phyloP scores from a whole-genome alignment of 92 coral and sea anemone genomes.

The Hydrozoanthus gracilis region DNA sequence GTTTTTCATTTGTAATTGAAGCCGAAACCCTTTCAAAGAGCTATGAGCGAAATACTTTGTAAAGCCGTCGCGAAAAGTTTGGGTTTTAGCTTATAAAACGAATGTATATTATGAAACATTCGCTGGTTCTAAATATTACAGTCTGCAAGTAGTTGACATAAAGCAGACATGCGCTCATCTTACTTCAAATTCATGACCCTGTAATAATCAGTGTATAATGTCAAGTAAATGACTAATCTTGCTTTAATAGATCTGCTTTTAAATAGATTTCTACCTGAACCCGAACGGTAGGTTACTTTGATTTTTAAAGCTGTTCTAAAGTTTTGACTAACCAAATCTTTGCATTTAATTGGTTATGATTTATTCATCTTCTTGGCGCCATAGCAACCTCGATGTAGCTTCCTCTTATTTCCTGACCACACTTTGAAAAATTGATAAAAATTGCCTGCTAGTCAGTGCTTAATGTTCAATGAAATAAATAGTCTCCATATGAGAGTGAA shows the following conservation, averaged over 20 bases:
- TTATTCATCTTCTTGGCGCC: slow-evolving; percentile 13
- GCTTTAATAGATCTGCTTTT: background rate
- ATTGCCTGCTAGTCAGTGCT: no score
- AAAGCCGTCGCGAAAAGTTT: background rate
- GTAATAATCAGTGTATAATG: no score
- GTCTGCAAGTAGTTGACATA: background rate
- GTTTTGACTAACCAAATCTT: background rate
- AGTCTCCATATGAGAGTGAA: no score
- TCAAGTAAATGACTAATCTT: background rate
- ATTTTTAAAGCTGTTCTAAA: no score
- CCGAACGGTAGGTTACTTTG: no score
- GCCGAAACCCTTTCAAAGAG: background rate
- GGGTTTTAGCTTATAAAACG: background rate
- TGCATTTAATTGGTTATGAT: background rate
- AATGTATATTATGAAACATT: background rate
- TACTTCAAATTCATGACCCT: background rate
- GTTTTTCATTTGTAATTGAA: no score
- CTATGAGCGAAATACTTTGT: background rate
- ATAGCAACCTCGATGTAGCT: background rate
- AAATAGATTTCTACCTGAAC: no score
- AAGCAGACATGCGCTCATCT: background rate
- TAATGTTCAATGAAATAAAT: no score
- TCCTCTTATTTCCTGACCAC: no score
- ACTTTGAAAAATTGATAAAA: no score
- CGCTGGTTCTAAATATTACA: background rate